Evolutionary conservation across 2,113 vertebrate genomes (phyloP).

Genomic region (Zosterops hypoxanthus): DNA sequence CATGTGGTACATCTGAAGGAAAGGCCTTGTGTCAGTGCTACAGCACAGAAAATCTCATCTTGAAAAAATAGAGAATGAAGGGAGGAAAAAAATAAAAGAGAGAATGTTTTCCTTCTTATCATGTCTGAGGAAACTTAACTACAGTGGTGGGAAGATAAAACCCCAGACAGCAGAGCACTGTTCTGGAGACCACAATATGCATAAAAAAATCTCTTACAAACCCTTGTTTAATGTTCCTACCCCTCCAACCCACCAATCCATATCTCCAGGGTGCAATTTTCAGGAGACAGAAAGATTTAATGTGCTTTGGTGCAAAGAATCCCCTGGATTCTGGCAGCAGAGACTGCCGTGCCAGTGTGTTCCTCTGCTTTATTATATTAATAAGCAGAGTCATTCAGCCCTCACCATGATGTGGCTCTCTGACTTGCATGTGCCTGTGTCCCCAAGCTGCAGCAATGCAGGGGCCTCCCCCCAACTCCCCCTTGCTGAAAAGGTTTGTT

Average conservation of each 20-base stretch:
- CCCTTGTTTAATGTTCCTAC: background rate
- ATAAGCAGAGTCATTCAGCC: slow-evolving; percentile 43
- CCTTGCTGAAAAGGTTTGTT: background rate
- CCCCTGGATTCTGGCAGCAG: background rate
- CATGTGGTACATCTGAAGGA: background rate
- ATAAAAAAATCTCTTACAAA: slow-evolving; percentile 1
- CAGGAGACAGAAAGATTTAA: slow-evolving; percentile 48
- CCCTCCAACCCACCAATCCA: background rate
- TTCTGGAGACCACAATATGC: background rate
- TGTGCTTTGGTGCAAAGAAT: background rate
- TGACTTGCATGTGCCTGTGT: background rate
- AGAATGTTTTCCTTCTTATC: background rate
- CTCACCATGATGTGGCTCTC: slow-evolving; percentile 20
- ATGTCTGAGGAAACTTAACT: background rate
- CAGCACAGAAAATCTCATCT: background rate
- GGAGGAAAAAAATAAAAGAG: background rate
- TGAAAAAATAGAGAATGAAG: background rate
- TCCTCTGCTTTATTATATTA: slow-evolving; percentile 57
- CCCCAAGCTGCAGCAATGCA: background rate
- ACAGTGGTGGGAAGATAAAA: background rate
- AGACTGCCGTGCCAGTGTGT: background rate
- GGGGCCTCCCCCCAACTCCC: background rate
- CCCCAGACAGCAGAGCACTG: slow-evolving; percentile 5
- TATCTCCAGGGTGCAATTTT: slow-evolving; percentile 21
- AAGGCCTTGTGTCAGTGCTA: background rate